These are phyloP conservation scores for Orius laevigatus DNA, from an alignment of 1,140 invertebrate genomes.

Conservation along the genomic window DNA sequence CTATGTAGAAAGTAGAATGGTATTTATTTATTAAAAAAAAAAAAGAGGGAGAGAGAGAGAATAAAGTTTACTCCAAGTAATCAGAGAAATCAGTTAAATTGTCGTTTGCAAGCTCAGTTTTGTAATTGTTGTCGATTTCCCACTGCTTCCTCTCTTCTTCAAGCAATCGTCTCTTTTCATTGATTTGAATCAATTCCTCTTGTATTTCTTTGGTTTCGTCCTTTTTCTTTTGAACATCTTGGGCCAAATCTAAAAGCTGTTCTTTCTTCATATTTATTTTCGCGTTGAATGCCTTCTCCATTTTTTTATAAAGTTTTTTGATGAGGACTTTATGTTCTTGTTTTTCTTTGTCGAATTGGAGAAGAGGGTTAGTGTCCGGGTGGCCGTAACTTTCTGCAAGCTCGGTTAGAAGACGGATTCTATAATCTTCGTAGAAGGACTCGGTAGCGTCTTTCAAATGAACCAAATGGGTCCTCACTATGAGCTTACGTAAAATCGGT, in stretches of 20 bases:
- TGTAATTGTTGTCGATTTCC: not conserved
- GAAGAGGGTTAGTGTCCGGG: slow-evolving; percentile 51
- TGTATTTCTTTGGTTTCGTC: slow-evolving; percentile 1
- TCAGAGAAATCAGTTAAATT: too few species aligned
- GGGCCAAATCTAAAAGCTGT: not conserved
- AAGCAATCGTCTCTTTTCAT: not conserved
- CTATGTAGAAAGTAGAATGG: too few species aligned
- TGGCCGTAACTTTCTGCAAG: slow-evolving; percentile 58
- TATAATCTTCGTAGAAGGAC: slow-evolving; percentile 89
- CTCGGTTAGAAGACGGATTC: slow-evolving; percentile 78
- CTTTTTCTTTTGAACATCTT: not conserved
- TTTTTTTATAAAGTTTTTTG: slow-evolving; percentile 4
- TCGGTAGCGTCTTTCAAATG: slow-evolving; percentile 89
- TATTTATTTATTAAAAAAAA: too few species aligned
- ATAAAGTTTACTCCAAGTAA: too few species aligned
- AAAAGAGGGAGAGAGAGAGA: too few species aligned
- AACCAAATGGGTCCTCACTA: slow-evolving; percentile 81
- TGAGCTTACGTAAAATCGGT: slow-evolving; percentile 90
- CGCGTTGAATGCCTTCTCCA: slow-evolving; percentile 2
- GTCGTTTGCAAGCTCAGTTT: too few species aligned
- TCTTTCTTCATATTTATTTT: slow-evolving; percentile 2
- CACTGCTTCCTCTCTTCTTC: not conserved
- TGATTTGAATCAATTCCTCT: slow-evolving; percentile 2
- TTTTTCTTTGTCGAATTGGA: slow-evolving; percentile 1
- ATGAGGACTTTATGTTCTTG: not conserved